These are phyloP conservation scores for Tenthredo amoena DNA, from an alignment of 2,888 invertebrate species.

Conservation along the genomic window DNA sequence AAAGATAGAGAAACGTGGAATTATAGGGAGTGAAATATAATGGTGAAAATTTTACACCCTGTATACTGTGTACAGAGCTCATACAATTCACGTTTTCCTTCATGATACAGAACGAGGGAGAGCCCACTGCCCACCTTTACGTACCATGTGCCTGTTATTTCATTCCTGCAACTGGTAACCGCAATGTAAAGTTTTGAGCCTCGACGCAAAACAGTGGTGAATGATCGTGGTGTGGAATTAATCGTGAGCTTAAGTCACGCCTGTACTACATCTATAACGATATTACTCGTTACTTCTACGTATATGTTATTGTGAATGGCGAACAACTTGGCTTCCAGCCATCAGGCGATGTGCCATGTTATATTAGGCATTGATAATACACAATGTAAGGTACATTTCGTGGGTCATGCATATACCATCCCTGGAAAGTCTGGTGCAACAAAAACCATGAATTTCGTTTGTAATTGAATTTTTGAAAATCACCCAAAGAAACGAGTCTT, in stretches of 20 bases:
- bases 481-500: too few relatives aligned
- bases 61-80: not conserved
- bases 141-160: not conserved
- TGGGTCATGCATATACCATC: not conserved
- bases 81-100: constrained; percentile 25
- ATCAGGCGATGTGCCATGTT: not conserved
- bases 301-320: not conserved
- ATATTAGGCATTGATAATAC: not conserved
- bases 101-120: constrained; percentile 3
- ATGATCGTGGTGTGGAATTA: constrained; percentile 14
- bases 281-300: not conserved
- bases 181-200: not conserved
- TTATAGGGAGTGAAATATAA: not conserved
- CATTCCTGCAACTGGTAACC: not conserved
- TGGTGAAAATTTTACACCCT: constrained; percentile 12
- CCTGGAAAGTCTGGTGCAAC: not conserved
- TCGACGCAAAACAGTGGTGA: not conserved
- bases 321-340: not conserved
- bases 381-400: not conserved
- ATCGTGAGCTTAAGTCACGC: constrained; percentile 14
- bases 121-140: not conserved
- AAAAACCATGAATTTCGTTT: not conserved
- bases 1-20: not conserved
- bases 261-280: not conserved
- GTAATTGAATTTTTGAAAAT: too few relatives aligned